Base-by-base conservation (phyloP, 1,140 invertebrate species). In the Thaumatotibia leucotreta region DNA sequence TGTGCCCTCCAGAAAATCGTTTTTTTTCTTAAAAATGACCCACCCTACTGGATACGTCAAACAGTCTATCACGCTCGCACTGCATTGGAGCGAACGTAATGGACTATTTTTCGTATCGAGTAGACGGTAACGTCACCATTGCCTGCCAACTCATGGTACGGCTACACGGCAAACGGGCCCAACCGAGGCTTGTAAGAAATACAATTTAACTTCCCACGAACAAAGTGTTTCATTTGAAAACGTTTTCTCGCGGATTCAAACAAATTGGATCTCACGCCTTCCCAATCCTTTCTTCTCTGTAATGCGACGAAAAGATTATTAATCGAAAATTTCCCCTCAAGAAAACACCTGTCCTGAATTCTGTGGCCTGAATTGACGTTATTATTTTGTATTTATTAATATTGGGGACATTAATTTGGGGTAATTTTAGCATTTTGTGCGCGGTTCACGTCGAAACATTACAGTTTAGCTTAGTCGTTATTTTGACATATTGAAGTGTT, bases 251-350 rank as follows among this genome's bases (percentile, higher is more conserved):
- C 84, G 76, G 78, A 84, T 82, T 83, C 75, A 86, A 82, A 83
- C 77, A 86, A 88, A 88, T 85, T 88, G 84, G 82, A 86, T 88
- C 80, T 84, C 74, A 84, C 84, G 83, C 80, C 74, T 66, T 73
- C 73, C 81, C 81, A 85, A 84, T 81, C 82, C 81, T 84, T 85
- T 85, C 82, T 86, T 86, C 84, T 77, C 70, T 67, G 79, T 83
- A 84, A 84, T 83, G 74, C 77, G 71, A 78, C 70, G 74, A 84
- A 79, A 77, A 82, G 77, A 77, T 86, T 88, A 88, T 86, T 86
- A 88, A 86, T 84, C 76, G 80, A 80, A 83, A 82, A 80, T 81
- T 82, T 76, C 69, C 75, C 73, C 10, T 6, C 24, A 58, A 58
- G 23, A 58, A 45, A 63, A 35, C 70, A 74, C 62, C 54, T 68